phyloP scores from a whole-genome alignment of 2,888 invertebrate species.

The Lochmaea capreae region DNA sequence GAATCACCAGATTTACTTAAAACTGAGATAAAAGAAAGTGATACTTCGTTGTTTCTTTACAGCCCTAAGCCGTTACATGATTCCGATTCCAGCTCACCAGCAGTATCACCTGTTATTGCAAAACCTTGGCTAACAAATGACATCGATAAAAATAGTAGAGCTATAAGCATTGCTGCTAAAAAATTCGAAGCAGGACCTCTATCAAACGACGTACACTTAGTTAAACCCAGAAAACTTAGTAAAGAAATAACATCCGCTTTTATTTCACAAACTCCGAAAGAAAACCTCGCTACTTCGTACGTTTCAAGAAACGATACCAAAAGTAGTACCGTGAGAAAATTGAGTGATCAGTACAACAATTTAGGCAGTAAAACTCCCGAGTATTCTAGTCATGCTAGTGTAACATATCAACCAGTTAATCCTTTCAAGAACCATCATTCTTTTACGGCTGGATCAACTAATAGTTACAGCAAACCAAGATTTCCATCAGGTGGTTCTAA shows the following conservation, averaged over 20 bases:
- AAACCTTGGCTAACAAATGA: slow-evolving; percentile 68
- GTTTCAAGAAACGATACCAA: slow-evolving; percentile 54
- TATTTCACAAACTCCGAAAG: slow-evolving; percentile 47
- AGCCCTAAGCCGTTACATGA: slow-evolving; percentile 61
- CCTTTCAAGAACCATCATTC: slow-evolving; percentile 3
- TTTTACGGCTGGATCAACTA: slow-evolving; percentile 1
- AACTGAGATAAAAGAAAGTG: slow-evolving; percentile 47
- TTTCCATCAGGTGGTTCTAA: slow-evolving; percentile 10
- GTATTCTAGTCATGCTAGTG: slow-evolving; percentile 47
- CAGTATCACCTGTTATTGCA: slow-evolving; percentile 47
- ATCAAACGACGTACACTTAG: slow-evolving; percentile 45
- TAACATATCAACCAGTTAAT: slow-evolving; percentile 43
- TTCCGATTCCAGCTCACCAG: slow-evolving; percentile 42
- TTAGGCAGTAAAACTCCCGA: slow-evolving; percentile 44
- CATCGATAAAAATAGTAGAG: slow-evolving; percentile 65
- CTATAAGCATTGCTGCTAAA: slow-evolving; percentile 68
- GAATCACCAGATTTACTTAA: slow-evolving; percentile 52
- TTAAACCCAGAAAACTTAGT: slow-evolving; percentile 56
- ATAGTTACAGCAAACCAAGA: slow-evolving; percentile 13
- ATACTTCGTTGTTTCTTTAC: slow-evolving; percentile 59
- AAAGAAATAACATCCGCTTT: slow-evolving; percentile 56
- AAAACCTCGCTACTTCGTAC: slow-evolving; percentile 57
- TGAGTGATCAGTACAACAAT: slow-evolving; percentile 62
- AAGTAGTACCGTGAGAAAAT: slow-evolving; percentile 59
- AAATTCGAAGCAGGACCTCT: slow-evolving; percentile 68